These are phyloP conservation scores for Galaxias olidus DNA, from an alignment of 2,797 vertebrate species.

Conservation along the genomic window DNA sequence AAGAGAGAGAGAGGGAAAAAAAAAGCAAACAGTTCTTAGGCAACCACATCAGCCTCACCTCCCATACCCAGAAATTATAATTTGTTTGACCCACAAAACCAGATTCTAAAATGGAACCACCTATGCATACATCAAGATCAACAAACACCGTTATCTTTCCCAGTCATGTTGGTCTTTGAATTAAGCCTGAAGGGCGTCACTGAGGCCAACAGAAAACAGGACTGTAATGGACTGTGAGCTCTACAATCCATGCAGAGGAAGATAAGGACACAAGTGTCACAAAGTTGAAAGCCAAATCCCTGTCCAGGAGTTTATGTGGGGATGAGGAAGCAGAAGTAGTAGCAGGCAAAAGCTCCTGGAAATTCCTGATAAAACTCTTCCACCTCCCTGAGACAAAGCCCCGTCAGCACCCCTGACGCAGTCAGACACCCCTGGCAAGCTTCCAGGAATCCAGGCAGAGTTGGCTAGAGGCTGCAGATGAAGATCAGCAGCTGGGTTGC, in stretches of 20 bases:
- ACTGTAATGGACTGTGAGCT: conserved; percentile 26
- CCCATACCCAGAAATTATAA: not conserved
- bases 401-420: conserved; percentile 19
- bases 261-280: conserved; percentile 15
- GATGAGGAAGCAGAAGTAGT: conserved; percentile 4
- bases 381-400: conserved; percentile 45
- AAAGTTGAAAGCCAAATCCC: conserved; percentile 11
- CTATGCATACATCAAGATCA: conserved; percentile 14
- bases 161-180: conserved; percentile 49
- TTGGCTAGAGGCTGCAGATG: conserved; percentile 42
- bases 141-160: conserved; percentile 20
- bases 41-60: not conserved
- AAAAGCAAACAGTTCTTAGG: not conserved
- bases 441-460: conserved; percentile 53
- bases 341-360: conserved; percentile 50
- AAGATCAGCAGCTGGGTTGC: conserved; percentile 66
- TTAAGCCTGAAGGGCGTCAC: conserved; percentile 28
- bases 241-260: conserved; percentile 13
- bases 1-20: not conserved
- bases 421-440: conserved; percentile 40
- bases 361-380: conserved; percentile 48
- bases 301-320: conserved; percentile 17
- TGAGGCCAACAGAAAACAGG: conserved; percentile 23
- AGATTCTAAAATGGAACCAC: conserved; percentile 4
- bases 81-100: conserved; percentile 2